These are phyloP conservation scores for Pseudopleuronectes americanus DNA, from an alignment of 2,797 vertebrate genomes.

Conservation along the genomic window DNA sequence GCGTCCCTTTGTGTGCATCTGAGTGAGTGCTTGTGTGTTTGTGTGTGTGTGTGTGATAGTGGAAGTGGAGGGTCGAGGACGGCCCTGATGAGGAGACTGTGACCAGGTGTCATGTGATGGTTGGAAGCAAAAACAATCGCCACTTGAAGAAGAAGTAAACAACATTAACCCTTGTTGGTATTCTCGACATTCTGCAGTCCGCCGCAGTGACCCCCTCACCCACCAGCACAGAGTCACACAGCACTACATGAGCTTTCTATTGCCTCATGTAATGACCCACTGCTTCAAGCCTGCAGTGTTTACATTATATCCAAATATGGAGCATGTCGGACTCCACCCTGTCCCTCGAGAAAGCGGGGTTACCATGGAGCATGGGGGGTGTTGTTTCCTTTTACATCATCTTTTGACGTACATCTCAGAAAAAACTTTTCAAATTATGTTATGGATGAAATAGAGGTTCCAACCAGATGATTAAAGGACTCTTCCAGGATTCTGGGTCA, in stretches of 20 bases:
- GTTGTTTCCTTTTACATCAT: background rate
- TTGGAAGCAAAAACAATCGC: conserved; percentile 65
- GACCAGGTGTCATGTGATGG: conserved; percentile 80
- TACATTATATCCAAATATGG: background rate
- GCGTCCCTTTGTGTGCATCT: conserved; percentile 60
- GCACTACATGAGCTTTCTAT: background rate
- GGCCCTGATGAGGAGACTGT: conserved; percentile 70
- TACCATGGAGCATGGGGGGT: background rate
- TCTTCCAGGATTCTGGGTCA: background rate
- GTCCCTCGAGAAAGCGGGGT: background rate
- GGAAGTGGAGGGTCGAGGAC: conserved; percentile 42
- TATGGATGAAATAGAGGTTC: background rate
- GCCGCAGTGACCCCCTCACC: conserved; percentile 16
- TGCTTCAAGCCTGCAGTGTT: conserved; percentile 10
- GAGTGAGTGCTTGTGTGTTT: conserved; percentile 35
- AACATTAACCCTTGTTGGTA: conserved; percentile 44
- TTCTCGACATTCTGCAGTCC: conserved; percentile 1
- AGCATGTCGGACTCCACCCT: background rate
- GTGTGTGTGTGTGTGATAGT: conserved; percentile 42
- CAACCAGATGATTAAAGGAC: background rate
- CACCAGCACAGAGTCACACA: background rate
- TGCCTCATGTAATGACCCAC: background rate
- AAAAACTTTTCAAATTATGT: background rate
- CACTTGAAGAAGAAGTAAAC: conserved; percentile 66
- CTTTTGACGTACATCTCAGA: background rate